Base-by-base conservation (phyloP, 2,797 vertebrate genomes). In the Erpetoichthys calabaricus region DNA sequence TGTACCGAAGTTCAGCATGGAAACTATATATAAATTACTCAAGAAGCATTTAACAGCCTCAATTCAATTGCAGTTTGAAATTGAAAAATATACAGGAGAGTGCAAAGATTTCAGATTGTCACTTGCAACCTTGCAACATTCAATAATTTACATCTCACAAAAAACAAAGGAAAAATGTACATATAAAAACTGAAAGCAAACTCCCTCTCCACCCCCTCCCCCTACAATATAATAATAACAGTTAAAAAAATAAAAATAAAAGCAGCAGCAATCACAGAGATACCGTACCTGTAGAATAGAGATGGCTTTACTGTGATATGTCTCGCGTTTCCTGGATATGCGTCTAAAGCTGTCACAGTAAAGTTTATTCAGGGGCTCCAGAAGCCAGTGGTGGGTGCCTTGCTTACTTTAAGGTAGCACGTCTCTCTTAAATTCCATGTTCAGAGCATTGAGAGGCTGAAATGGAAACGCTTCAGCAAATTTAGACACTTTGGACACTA, bases 21-120 rank as follows among this genome's bases (percentile, higher is more conserved):
- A 73, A 73, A 70, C 74, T 70, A 69, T 63, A 56, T 51, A 81
- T 65, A 82, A 73, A 79, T 75, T 70, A 65, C 70, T 75, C 66
- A 72, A 75, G 71, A 73, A 81, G 76, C 68, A 69, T 75, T 57
- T 70, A 73, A 60, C 65, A 68, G 69, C 69, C 71, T 77, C 52
- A 45, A 55, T 57, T 62, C 51, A 59, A 62, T 78, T 73, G 56
- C 58, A 65, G 61, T 77, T 57, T 53, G 57, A 78, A 78, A 69
- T 66, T 73, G 59, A 74, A 79, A 81, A 76, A 80, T 76, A 85
- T 78, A 83, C 79, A 74, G 68, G 77, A 72, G 80, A 86, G 85
- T 89, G 84, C 86, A 87, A 84, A 88, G 58, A 73, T 82, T 80
- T 86, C 77, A 77, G 85, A 88, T 89, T 89, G 86, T 89, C 85